Conservation (phyloP, 2,113 vertebrate species). For the Petaurus breviceps region DNA sequence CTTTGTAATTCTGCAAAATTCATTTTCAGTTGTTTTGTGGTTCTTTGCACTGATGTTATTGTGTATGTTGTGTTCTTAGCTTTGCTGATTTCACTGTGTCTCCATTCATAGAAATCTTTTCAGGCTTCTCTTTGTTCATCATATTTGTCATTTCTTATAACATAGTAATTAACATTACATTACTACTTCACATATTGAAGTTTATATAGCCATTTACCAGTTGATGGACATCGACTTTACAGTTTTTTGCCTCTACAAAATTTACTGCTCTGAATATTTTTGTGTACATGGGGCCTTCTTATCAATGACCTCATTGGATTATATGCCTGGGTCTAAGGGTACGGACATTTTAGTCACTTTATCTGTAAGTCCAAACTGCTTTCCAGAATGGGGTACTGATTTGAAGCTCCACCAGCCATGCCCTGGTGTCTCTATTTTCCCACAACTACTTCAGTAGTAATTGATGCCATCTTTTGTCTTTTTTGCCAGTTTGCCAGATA, state of each 20-base stretch:
- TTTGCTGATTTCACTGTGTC: background rate
- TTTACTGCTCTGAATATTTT: background rate
- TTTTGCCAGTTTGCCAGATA: background rate
- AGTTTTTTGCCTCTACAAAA: background rate
- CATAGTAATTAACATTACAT: background rate
- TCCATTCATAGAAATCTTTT: background rate
- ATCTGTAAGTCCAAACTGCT: background rate
- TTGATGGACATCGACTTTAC: background rate
- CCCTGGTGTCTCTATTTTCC: background rate
- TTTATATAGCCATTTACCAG: background rate
- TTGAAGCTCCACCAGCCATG: background rate
- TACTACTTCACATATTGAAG: background rate
- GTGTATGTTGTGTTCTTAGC: background rate
- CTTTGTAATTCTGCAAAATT: background rate
- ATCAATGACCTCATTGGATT: background rate
- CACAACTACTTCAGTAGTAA: background rate
- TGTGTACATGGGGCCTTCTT: background rate
- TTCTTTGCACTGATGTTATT: background rate
- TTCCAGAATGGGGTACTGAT: background rate
- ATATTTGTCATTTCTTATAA: background rate
- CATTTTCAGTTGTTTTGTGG: background rate
- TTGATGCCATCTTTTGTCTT: background rate
- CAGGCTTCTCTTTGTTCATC: background rate
- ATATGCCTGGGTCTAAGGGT: background rate
- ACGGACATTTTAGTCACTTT: background rate